Conservation (phyloP, 1,140 invertebrate species). For the Drosophila arizonae region DNA sequence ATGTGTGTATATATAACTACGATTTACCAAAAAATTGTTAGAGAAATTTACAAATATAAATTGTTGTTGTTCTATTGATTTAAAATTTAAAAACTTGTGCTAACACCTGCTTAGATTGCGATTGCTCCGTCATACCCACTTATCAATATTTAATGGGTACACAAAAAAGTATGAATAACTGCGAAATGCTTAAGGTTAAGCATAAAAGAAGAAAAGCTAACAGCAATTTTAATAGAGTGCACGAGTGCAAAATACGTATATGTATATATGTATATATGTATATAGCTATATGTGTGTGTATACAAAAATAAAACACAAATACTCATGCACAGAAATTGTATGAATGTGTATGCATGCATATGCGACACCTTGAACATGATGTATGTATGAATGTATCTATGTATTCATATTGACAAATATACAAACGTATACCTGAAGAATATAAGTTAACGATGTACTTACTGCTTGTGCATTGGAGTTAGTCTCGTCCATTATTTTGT, state of each 20-base stretch:
- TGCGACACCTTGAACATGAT: slow-evolving; percentile 69
- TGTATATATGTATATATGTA: slow-evolving; percentile 13
- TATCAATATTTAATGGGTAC: slow-evolving; percentile 1
- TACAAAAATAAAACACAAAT: slow-evolving; percentile 66
- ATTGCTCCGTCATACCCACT: not conserved
- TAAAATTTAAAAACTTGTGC: too few relatives aligned
- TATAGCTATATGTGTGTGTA: slow-evolving; percentile 30
- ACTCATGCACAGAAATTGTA: slow-evolving; percentile 13
- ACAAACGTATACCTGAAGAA: slow-evolving; percentile 16
- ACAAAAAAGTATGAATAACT: slow-evolving; percentile 13
- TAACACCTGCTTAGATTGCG: too few relatives aligned
- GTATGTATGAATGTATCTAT: slow-evolving; percentile 24
- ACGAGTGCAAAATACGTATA: slow-evolving; percentile 61
- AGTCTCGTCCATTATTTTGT: slow-evolving; percentile 84
- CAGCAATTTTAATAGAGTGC: slow-evolving; percentile 64
- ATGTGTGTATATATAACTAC: too few relatives aligned
- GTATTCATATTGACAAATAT: slow-evolving; percentile 2
- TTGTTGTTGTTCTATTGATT: too few relatives aligned
- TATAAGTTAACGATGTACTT: slow-evolving; percentile 49
- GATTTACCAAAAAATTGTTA: too few relatives aligned
- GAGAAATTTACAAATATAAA: too few relatives aligned
- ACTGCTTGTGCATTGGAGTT: slow-evolving; percentile 83
- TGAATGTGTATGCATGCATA: slow-evolving; percentile 14
- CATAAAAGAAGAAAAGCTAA: slow-evolving; percentile 31
- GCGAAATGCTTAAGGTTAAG: slow-evolving; percentile 63